Evolutionary conservation across 2,797 vertebrate species (phyloP).

Genomic region (Tokudaia muenninki): DNA sequence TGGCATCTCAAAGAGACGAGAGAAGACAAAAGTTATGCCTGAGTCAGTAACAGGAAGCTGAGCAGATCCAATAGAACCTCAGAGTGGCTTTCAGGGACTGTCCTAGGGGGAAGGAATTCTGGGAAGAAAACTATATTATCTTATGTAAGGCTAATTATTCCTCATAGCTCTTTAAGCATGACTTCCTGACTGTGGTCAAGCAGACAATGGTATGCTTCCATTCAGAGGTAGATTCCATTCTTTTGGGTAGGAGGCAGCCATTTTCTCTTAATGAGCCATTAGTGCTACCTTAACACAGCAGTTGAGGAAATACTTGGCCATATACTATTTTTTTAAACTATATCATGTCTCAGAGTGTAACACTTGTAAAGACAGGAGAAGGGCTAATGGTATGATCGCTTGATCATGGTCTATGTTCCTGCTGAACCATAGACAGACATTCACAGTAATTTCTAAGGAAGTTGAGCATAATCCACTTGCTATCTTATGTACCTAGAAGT

Average conservation of each 20-base stretch:
- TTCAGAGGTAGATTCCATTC: background rate
- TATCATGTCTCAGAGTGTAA: background rate
- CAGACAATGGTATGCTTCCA: background rate
- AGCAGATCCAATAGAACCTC: background rate
- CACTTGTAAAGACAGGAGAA: slow-evolving; percentile 38
- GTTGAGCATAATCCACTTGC: background rate
- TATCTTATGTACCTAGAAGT: background rate
- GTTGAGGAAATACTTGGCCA: background rate
- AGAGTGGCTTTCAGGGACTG: background rate
- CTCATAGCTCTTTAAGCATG: background rate
- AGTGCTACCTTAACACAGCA: background rate
- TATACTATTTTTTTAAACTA: background rate
- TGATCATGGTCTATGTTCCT: background rate
- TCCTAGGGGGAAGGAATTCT: background rate
- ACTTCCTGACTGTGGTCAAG: background rate
- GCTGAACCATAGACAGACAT: background rate
- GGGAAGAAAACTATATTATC: background rate
- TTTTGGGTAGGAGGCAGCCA: background rate
- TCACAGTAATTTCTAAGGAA: background rate
- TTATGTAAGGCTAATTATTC: background rate
- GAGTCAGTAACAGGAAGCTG: background rate
- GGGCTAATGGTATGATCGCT: background rate
- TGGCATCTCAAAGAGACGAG: background rate
- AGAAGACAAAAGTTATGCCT: background rate
- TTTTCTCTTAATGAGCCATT: background rate